Evolutionary conservation across 2,888 invertebrate genomes (phyloP), one percentile per base, ranked within the genome.

Genomic region (Macrophya annulata): DNA sequence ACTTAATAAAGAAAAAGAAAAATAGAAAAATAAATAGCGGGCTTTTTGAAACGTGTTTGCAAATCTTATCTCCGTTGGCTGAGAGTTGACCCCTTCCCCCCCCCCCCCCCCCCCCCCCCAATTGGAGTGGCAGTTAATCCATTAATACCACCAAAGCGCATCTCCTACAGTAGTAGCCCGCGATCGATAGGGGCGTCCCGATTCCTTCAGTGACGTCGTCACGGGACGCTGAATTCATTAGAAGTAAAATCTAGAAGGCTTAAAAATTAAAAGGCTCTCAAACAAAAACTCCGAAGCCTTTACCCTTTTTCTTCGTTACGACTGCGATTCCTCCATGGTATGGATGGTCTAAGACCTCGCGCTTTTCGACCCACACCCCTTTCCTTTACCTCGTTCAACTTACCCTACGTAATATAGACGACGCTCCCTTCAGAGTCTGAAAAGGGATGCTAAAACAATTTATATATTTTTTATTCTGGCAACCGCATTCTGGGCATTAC

Each of bases 191-290:
- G 86, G 71, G 68, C 68, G 81, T 48, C 48, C 48, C 83, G 88
- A 89, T 88, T 88, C 88, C 86, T 81, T 31, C 81, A 84, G 87
- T 90, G 90, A 89, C 90, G 90, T 90, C 88, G 90, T 90, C 88
- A 89, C 89, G 87, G 85, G 87, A 88, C 88, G 88, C 86, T 88
- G 91, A 92, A 92, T 92, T 92, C 92, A 92, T 92, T 92, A 92
- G 90, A 87, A 88, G 89, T 82, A 86, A 88, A 87, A 89, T 89
- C 89, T 89, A 85, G 86, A 87, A 88, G 90, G 92, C 92, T 91
- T 92, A 92, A 91, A 91, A 92, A 92, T 91, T 92, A 92, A 92
- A 92, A 92, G 91, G 91, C 90, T 92, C 91, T 92, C 91, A 90
- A 90, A 90, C 90, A 91, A 89, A 91, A 90, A 91, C 90, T 89